Percentiles rank a stretch among this genome's conserved stretches.
These are phyloP conservation scores for Epinotia brunnichana DNA, from an alignment of 2,888 invertebrate genomes.

Conservation along the genomic window DNA sequence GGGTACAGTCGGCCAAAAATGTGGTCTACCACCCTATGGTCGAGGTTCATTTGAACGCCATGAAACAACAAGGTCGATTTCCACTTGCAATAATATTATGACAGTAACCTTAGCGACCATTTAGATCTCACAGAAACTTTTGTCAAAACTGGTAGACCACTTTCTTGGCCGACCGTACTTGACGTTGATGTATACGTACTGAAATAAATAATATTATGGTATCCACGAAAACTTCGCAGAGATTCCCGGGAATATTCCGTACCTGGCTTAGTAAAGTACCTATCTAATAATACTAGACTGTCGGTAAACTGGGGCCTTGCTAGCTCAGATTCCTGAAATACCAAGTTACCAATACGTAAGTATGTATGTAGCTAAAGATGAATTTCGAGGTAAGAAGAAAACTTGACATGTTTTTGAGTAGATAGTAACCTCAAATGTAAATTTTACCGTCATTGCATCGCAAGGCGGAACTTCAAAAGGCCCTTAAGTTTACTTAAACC, in stretches of 20 bases:
- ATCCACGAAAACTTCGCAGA: neutral
- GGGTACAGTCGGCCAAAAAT: too few relatives aligned
- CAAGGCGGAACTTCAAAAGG: slow-evolving; percentile 37
- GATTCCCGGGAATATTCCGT: neutral
- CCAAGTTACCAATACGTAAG: neutral
- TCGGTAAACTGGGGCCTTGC: neutral
- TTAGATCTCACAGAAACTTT: too few relatives aligned
- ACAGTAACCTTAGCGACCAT: too few relatives aligned
- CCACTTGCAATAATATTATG: too few relatives aligned
- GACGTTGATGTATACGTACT: too few relatives aligned
- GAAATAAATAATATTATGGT: too few relatives aligned
- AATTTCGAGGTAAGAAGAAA: slow-evolving; percentile 1
- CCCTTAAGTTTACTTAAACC: slow-evolving; percentile 38
- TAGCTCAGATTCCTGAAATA: too few relatives aligned
- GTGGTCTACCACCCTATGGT: too few relatives aligned
- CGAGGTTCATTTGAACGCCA: too few relatives aligned
- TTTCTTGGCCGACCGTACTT: too few relatives aligned
- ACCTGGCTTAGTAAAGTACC: neutral
- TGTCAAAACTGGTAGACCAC: too few relatives aligned
- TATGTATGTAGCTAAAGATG: neutral
- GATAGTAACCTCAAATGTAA: slow-evolving; percentile 42
- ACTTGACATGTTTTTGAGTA: slow-evolving; percentile 16
- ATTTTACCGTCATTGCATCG: slow-evolving; percentile 30
- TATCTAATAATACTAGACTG: neutral
- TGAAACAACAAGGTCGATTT: too few relatives aligned